Percentiles rank a stretch among this genome's conserved stretches.
phyloP scores from a whole-genome alignment of 2,113 vertebrate species.

The Smithornis capensis region DNA sequence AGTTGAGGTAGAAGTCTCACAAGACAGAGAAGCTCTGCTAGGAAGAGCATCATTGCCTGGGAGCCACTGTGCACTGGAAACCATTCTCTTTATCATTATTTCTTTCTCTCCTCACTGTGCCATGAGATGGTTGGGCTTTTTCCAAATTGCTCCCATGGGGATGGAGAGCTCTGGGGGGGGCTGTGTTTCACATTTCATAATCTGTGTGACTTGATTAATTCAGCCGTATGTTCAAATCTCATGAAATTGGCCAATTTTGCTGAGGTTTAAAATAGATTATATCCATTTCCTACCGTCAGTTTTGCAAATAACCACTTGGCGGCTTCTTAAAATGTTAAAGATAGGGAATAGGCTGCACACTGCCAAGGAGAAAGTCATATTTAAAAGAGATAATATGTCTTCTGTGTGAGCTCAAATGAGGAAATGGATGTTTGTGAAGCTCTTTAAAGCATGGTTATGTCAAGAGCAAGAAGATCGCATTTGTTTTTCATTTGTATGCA shows the following conservation, averaged over 20 bases:
- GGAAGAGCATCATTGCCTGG: neutral
- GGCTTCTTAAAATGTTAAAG: constrained; percentile 15
- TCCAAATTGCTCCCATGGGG: neutral
- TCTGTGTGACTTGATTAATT: constrained; percentile 4
- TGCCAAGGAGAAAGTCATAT: constrained; percentile 35
- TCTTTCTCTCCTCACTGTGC: neutral
- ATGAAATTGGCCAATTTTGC: neutral
- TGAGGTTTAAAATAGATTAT: constrained; percentile 32
- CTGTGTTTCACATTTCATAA: neutral
- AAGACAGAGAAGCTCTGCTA: neutral
- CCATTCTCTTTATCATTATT: neutral
- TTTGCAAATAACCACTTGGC: constrained; percentile 41
- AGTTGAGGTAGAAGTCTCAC: neutral
- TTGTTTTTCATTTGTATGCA: constrained; percentile 36
- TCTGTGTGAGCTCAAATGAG: constrained; percentile 21
- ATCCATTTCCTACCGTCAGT: neutral
- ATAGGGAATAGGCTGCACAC: neutral
- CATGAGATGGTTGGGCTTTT: neutral
- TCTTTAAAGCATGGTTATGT: constrained; percentile 41
- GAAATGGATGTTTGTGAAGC: constrained; percentile 21
- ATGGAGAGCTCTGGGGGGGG: neutral
- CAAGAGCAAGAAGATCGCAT: constrained; percentile 16
- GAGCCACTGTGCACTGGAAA: neutral
- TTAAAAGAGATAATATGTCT: constrained; percentile 29
- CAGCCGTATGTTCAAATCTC: neutral